A percentile compares a stretch with the other conserved stretches of the same genome.
phyloP scores from a whole-genome alignment of 2,113 vertebrate species.

The Bucco capensis region DNA sequence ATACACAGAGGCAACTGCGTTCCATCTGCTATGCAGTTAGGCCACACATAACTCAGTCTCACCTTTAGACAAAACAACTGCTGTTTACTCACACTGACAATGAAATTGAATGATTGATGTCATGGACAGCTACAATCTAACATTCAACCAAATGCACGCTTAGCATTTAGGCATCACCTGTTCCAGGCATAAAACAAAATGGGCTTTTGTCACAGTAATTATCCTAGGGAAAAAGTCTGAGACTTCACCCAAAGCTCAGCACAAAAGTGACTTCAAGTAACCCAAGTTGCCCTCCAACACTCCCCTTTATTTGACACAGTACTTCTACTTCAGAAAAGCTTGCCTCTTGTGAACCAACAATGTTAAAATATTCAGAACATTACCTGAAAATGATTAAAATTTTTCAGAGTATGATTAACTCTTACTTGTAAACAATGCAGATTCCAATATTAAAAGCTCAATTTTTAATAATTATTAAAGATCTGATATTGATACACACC shows the following conservation, averaged over 20 bases:
- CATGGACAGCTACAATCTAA: slow-evolving; percentile 60
- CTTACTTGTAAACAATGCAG: neutral
- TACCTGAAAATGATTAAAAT: neutral
- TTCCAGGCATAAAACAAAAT: slow-evolving; percentile 38
- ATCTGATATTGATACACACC: neutral
- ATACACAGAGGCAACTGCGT: slow-evolving; percentile 75
- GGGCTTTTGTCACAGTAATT: slow-evolving; percentile 19
- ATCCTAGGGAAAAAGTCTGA: neutral
- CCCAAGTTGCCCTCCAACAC: neutral
- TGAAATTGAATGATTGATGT: slow-evolving; percentile 72
- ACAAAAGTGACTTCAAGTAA: neutral
- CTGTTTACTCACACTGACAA: slow-evolving; percentile 82
- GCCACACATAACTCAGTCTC: slow-evolving; percentile 81
- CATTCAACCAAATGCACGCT: slow-evolving; percentile 55
- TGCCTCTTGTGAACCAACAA: neutral
- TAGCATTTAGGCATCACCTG: slow-evolving; percentile 56
- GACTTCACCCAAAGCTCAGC: neutral
- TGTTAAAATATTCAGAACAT: neutral
- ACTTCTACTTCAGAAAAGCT: neutral
- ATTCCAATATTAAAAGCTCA: neutral
- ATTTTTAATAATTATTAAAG: neutral
- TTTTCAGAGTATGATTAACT: neutral
- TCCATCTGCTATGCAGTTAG: slow-evolving; percentile 81
- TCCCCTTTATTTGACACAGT: neutral
- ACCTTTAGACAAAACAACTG: slow-evolving; percentile 80